Base-by-base conservation (phyloP, 2,797 vertebrate species). In the Rhinichthys osculus region DNA sequence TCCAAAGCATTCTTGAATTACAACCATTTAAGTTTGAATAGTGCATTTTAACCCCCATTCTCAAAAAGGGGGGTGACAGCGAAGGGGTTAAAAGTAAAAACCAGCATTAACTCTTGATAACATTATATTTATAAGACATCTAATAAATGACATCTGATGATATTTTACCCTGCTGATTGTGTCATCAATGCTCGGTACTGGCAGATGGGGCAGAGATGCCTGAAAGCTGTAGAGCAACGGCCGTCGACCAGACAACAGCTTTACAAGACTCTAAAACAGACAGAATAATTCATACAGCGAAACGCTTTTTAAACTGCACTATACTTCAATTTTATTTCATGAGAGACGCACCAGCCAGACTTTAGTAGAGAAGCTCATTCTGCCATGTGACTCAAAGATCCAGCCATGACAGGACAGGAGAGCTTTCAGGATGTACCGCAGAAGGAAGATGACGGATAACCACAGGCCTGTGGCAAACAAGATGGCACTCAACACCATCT, bases 171-270 rank as follows among this genome's bases (percentile, higher is more conserved):
- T 95, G 1, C 83, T 35, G 83, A 99, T 86, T 3, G 98, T 99
- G 86, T 96, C 96, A 3, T 96, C 92, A 91, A 99, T 95, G 0
- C 90, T 90, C 33, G 98, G 98, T 59, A 99, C 97, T 0, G 97
- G 97, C 1, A 98, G 95, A 84, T 95, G 96, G 70, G 98, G 98
- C 35, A 99, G 93, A 11, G 97, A 97, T 0, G 95, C 96, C 94
- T 99, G 98, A 94, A 98, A 98, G 91, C 97, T 99, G 94, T 98
- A 98, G 30, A 99, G 97, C 86, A 98, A 95, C 0, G 98, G 98
- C 59, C 95, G 93, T 66, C 96, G 95, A 21, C 96, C 93, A 10
- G 96, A 97, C 86, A 99, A 90, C 89, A 97, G 89, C 92, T 95
- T 97, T 88, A 97, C 94, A 50, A 96, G 86, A 4, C 87, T 94